Base-by-base conservation (phyloP, 2,797 vertebrate species). In the Naso thynnoides region DNA sequence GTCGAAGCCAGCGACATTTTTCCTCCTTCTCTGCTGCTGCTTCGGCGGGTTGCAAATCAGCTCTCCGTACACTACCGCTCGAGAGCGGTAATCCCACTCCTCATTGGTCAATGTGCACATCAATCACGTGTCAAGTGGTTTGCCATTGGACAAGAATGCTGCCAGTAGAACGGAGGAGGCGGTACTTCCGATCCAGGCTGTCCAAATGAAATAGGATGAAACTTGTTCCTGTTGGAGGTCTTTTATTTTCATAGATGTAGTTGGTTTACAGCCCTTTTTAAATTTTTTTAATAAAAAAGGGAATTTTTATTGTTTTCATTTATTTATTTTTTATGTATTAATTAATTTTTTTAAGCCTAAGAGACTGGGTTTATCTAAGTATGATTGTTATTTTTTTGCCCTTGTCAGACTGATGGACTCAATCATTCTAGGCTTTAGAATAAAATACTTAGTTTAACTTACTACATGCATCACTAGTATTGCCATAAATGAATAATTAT, bases 41-140 rank as follows among this genome's bases (percentile, higher is more conserved):
- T 88, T 86, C 90, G 79, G 92, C 94, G 86, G 94, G 91, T 94
- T 93, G 91, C 93, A 92, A 94, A 94, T 94, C 94, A 94, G 94
- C 93, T 78, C 26, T 81, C 73, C 33, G 26, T 49, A 61, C 68
- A 72, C 74, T 29, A 63, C 82, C 86, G 83, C 73, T 21, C 45
- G 38, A 10, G 59, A 70, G 60, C 31, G 19, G 6, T 18, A 60
- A 84, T 73, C 72, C 58, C 48, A 2, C 1, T 18, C 48, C 11
- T 76, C 36, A 94, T 94, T 95, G 90, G 94, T 45, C 23, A 0
- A 1, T 0, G 0, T 0, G 1, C 4, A 5, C 11, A 50, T 90
- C 94, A 75, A 49, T 94, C 88, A 86, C 1, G 0, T 0, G 0
- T 0, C 0, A 3, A 0, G 0, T 4, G 23, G 5, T 3, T 33